Evolutionary conservation across 1,140 invertebrate species (phyloP).

Genomic region (Carcinoscorpius rotundicauda): DNA sequence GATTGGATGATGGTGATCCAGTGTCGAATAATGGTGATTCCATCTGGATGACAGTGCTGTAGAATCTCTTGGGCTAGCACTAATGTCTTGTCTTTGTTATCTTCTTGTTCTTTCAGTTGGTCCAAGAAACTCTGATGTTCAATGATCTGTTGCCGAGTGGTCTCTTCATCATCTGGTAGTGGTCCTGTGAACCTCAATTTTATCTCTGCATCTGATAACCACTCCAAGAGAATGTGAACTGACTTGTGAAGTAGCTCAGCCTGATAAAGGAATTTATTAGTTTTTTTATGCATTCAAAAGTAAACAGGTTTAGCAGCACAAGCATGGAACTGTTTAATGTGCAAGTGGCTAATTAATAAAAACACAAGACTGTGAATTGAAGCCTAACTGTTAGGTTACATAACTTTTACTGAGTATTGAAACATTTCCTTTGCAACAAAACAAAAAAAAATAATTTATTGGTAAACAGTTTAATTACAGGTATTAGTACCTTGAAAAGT

Average conservation of each 20-base stretch:
- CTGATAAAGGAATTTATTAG: constrained; percentile 26
- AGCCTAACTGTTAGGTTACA: no score
- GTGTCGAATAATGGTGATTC: constrained; percentile 85
- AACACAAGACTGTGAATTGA: no score
- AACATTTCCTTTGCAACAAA: no score
- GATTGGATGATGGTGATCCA: constrained; percentile 95
- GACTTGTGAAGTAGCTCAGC: constrained; percentile 87
- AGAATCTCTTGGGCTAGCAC: constrained; percentile 77
- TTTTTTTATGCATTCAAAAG: no score
- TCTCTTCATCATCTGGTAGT: constrained; percentile 79
- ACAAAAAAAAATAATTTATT: no score
- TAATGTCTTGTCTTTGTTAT: constrained; percentile 75
- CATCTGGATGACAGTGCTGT: constrained; percentile 84
- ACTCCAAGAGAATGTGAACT: constrained; percentile 86
- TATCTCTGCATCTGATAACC: constrained; percentile 91
- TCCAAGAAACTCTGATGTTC: constrained; percentile 76
- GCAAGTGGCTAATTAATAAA: no score
- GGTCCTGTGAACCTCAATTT: constrained; percentile 70
- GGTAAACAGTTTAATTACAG: no score
- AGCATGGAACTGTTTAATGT: no score
- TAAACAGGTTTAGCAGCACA: no score
- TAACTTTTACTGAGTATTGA: no score
- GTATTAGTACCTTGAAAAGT: no score
- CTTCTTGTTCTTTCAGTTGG: constrained; percentile 69
- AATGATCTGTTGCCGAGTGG: constrained; percentile 65